These are phyloP conservation scores for Resseliella maxima DNA, from an alignment of 2,888 invertebrate genomes.

Conservation along the genomic window DNA sequence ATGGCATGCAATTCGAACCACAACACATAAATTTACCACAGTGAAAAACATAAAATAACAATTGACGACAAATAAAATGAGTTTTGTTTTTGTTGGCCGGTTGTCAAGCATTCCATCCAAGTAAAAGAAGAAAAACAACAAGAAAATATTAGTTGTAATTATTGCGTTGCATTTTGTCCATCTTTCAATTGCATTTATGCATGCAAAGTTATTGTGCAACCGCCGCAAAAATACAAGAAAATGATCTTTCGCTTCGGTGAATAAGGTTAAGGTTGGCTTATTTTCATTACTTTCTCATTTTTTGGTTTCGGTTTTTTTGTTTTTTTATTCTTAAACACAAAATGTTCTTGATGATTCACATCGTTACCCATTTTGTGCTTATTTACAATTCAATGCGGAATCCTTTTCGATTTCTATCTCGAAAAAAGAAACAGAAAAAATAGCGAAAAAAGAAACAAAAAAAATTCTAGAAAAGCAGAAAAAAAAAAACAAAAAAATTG, in stretches of 20 bases:
- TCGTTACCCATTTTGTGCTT: background rate
- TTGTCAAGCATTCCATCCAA: no score
- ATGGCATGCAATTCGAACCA: background rate
- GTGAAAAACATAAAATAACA: background rate
- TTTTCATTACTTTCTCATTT: conserved; percentile 55
- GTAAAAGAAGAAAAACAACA: no score
- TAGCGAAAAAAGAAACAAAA: background rate
- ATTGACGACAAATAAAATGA: conserved; percentile 26
- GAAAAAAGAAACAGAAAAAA: background rate
- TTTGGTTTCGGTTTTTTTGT: background rate
- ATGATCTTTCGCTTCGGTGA: conserved; percentile 50
- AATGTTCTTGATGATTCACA: background rate
- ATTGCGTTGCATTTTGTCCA: background rate
- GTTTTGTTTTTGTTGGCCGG: background rate
- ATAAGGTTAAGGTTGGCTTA: conserved; percentile 46
- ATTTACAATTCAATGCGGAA: background rate
- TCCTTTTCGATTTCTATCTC: conserved; percentile 51
- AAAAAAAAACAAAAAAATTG: background rate
- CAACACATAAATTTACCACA: background rate
- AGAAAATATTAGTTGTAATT: background rate
- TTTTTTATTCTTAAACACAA: background rate
- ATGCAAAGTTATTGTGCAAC: background rate
- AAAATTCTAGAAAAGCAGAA: background rate
- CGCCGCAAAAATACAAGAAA: conserved; percentile 26
- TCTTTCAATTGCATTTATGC: background rate